A percentile compares a stretch with the other conserved stretches of the same genome.
These are phyloP conservation scores for Gorsachius magnificus DNA, from an alignment of 2,797 vertebrate species.

Conservation along the genomic window DNA sequence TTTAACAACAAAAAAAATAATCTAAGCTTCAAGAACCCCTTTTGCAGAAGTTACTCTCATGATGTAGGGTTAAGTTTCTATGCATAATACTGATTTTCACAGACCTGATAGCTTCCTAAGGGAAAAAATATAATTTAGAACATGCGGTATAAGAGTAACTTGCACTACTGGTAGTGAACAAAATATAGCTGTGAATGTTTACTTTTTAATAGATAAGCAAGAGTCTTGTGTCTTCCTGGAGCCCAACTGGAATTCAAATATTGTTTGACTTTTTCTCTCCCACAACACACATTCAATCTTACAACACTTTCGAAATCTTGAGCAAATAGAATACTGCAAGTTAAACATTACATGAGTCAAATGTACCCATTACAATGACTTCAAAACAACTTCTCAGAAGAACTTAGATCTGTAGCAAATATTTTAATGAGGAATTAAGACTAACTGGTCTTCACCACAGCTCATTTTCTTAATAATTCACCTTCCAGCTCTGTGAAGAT, in stretches of 20 bases:
- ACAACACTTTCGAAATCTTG: neutral
- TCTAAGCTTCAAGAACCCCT: neutral
- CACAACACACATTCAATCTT: neutral
- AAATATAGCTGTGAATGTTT: constrained; percentile 27
- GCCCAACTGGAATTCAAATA: neutral
- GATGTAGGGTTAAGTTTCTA: neutral
- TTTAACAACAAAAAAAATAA: neutral
- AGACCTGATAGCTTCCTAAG: neutral
- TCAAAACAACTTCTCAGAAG: constrained; percentile 11
- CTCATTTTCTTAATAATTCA: neutral
- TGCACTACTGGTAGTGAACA: neutral
- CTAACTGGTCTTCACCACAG: neutral
- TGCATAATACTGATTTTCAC: neutral
- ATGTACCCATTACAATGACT: neutral
- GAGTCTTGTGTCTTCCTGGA: constrained; percentile 25
- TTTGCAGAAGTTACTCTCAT: neutral
- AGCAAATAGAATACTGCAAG: constrained; percentile 31
- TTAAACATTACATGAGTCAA: constrained; percentile 20
- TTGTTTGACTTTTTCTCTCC: constrained; percentile 31
- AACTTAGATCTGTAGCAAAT: neutral
- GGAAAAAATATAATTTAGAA: neutral
- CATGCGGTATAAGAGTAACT: neutral
- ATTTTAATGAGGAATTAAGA: neutral
- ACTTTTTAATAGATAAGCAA: constrained; percentile 9
- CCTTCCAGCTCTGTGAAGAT: neutral